These are phyloP conservation scores for Sesia bembeciformis DNA, from an alignment of 2,888 invertebrate species.

Conservation along the genomic window DNA sequence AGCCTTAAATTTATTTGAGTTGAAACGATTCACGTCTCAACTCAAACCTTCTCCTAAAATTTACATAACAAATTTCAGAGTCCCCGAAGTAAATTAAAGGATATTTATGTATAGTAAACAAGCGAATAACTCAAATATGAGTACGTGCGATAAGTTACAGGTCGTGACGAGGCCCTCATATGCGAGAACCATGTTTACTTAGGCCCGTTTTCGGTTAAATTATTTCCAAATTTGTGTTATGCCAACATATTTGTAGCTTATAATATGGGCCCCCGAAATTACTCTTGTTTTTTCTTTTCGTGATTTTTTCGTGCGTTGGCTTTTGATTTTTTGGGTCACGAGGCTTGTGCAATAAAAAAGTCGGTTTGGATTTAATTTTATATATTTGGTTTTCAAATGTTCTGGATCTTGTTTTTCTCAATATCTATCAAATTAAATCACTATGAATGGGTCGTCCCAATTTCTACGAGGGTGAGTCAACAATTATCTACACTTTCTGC, in stretches of 20 bases:
- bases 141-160: conserved; percentile 33
- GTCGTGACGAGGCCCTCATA: conserved; percentile 21
- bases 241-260: conserved; percentile 45
- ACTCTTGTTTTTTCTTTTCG: conserved; percentile 21
- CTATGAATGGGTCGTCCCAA: too few species aligned
- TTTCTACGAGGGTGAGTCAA: too few species aligned
- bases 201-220: conserved; percentile 42
- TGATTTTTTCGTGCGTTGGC: conserved; percentile 6
- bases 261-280: conserved; percentile 23
- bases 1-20: too few species aligned
- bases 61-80: neutral
- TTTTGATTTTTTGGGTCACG: conserved; percentile 1
- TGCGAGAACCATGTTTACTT: conserved; percentile 40
- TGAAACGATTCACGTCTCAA: neutral
- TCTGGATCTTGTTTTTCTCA: too few species aligned
- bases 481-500: too few species aligned
- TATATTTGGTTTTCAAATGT: too few species aligned
- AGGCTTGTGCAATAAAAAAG: too few species aligned
- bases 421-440: too few species aligned
- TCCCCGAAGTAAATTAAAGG: neutral
- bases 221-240: conserved; percentile 40
- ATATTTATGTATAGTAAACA: neutral
- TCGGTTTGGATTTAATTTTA: too few species aligned
- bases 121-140: neutral
- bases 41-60: neutral